These are phyloP conservation scores for Polyploca ridens DNA, from an alignment of 2,888 invertebrate species.

Conservation along the genomic window DNA sequence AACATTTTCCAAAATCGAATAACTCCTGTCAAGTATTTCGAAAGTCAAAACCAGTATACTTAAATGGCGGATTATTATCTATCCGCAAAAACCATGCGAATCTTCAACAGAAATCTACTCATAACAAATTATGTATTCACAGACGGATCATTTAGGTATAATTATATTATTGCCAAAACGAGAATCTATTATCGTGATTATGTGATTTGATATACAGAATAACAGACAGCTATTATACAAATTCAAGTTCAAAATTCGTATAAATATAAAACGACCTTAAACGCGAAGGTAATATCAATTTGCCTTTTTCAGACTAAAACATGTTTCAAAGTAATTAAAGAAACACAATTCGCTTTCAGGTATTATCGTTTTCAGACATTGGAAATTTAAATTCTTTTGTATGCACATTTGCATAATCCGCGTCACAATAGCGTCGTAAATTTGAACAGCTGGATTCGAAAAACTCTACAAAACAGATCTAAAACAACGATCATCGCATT, in stretches of 20 bases:
- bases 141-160: neutral
- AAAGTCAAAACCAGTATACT: no score
- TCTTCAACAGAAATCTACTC: no score
- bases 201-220: conserved; percentile 13
- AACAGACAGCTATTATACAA: conserved; percentile 17
- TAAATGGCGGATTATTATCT: no score
- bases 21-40: no score
- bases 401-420: conserved; percentile 51
- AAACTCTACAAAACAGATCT: conserved; percentile 40
- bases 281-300: conserved; percentile 32
- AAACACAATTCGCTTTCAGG: conserved; percentile 28
- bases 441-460: conserved; percentile 56
- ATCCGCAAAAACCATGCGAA: no score
- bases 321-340: conserved; percentile 37
- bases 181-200: neutral
- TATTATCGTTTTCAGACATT: conserved; percentile 46
- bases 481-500: conserved; percentile 57
- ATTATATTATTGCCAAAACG: neutral
- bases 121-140: neutral
- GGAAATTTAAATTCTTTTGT: conserved; percentile 58
- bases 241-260: conserved; percentile 16
- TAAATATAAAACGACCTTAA: conserved; percentile 26
- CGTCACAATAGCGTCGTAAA: conserved; percentile 44
- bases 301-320: conserved; percentile 36
- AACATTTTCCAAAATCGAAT: no score